These are phyloP conservation scores for Mycalesis mineus DNA, from an alignment of 2,888 invertebrate genomes.

Conservation along the genomic window DNA sequence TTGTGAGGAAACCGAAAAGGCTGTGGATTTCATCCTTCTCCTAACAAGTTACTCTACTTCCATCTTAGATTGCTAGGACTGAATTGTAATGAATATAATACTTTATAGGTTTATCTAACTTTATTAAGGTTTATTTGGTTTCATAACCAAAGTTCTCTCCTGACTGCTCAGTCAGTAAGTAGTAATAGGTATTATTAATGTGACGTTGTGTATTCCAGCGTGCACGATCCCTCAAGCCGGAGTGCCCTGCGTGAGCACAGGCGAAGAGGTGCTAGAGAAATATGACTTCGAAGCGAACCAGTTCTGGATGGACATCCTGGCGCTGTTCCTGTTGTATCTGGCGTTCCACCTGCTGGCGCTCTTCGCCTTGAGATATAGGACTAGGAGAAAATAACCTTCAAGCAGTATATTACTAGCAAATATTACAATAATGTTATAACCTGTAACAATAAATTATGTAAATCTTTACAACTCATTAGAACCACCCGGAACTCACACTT, in stretches of 20 bases:
- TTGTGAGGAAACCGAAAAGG: no score
- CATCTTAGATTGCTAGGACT: no score
- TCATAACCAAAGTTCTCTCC: no score
- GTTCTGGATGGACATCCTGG: slow-evolving; percentile 81
- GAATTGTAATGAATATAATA: no score
- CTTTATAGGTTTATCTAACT: no score
- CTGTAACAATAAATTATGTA: background rate
- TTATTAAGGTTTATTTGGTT: no score
- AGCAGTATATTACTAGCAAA: background rate
- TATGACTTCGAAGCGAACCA: slow-evolving; percentile 83
- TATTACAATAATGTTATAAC: background rate
- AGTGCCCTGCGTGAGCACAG: slow-evolving; percentile 84
- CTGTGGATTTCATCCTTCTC: no score
- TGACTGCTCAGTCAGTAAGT: no score
- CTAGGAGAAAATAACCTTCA: slow-evolving; percentile 68
- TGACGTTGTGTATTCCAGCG: slow-evolving; percentile 39
- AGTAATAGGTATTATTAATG: no score
- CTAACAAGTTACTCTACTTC: no score
- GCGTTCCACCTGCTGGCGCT: slow-evolving; percentile 85
- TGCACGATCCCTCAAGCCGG: slow-evolving; percentile 78
- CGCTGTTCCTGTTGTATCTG: slow-evolving; percentile 81
- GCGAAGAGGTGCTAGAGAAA: slow-evolving; percentile 83
- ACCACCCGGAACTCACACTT: no score
- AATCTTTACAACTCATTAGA: no score
- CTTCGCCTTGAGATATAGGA: slow-evolving; percentile 81